Percentiles rank a stretch among this genome's conserved stretches.
These are phyloP conservation scores for Minunthozetes semirufus DNA, from an alignment of 2,888 invertebrate species.

Conservation along the genomic window DNA sequence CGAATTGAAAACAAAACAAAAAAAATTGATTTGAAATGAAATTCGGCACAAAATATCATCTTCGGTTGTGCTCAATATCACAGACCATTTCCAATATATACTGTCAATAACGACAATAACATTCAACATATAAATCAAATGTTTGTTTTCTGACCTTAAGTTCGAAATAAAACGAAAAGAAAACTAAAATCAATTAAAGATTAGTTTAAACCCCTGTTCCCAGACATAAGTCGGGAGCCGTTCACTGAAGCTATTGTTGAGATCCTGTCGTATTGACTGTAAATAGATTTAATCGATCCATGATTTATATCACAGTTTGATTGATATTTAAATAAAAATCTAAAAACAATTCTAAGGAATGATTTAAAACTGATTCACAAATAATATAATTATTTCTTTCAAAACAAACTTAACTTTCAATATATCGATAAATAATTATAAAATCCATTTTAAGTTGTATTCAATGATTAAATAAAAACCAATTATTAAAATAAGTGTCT, in stretches of 20 bases:
- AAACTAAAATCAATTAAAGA: neutral
- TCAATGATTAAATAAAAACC: neutral
- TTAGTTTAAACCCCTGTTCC: neutral
- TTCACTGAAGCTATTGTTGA: neutral
- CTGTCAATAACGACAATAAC: slow-evolving; percentile 12
- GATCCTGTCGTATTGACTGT: slow-evolving; percentile 24
- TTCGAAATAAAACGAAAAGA: neutral
- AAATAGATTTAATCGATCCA: slow-evolving; percentile 22
- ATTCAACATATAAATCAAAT: neutral
- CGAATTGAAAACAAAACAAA: neutral
- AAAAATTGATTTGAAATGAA: neutral
- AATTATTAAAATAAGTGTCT: neutral
- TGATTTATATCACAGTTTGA: slow-evolving; percentile 21
- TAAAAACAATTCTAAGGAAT: slow-evolving; percentile 12
- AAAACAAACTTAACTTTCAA: slow-evolving; percentile 1
- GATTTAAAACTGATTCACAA: neutral
- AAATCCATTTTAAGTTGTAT: neutral
- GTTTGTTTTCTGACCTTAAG: neutral
- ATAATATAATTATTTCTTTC: neutral
- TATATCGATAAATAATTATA: slow-evolving; percentile 19
- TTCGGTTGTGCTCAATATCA: slow-evolving; percentile 22
- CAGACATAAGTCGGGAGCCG: neutral
- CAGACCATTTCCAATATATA: slow-evolving; percentile 21
- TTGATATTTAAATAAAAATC: neutral
- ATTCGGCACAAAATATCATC: neutral